Evolutionary conservation across 2,888 invertebrate genomes (phyloP).

Genomic region (Cyclophora albipunctata): DNA sequence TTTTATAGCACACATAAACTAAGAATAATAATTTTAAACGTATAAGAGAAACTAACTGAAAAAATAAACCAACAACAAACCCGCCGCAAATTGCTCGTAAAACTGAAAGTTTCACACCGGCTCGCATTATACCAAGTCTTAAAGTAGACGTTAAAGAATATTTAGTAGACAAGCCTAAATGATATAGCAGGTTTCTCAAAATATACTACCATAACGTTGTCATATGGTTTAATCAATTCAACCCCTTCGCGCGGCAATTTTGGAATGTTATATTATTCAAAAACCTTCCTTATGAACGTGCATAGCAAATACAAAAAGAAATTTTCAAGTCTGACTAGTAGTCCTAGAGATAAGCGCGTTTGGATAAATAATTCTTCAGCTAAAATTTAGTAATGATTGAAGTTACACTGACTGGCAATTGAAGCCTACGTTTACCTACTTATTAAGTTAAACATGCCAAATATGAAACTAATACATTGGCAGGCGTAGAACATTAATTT

Average conservation of each 20-base stretch:
- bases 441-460: neutral
- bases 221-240: too few relatives aligned
- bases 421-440: neutral
- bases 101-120: conserved; percentile 24
- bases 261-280: too few relatives aligned
- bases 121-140: conserved; percentile 28
- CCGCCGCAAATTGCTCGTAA: conserved; percentile 31
- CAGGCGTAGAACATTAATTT: conserved; percentile 3
- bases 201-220: neutral
- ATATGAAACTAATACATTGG: too few relatives aligned
- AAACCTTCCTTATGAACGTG: too few relatives aligned
- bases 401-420: conserved; percentile 1
- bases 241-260: too few relatives aligned
- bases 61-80: conserved; percentile 14
- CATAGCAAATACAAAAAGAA: too few relatives aligned
- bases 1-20: conserved; percentile 1
- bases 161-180: conserved; percentile 13
- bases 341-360: too few relatives aligned
- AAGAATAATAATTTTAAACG: conserved; percentile 6
- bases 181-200: neutral
- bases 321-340: too few relatives aligned
- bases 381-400: neutral
- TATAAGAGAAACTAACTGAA: conserved; percentile 7
- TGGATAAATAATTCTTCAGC: neutral
- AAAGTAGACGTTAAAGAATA: conserved; percentile 18